These are phyloP conservation scores for Calephelis virginiensis DNA, from an alignment of 1,140 invertebrate genomes.

Conservation along the genomic window DNA sequence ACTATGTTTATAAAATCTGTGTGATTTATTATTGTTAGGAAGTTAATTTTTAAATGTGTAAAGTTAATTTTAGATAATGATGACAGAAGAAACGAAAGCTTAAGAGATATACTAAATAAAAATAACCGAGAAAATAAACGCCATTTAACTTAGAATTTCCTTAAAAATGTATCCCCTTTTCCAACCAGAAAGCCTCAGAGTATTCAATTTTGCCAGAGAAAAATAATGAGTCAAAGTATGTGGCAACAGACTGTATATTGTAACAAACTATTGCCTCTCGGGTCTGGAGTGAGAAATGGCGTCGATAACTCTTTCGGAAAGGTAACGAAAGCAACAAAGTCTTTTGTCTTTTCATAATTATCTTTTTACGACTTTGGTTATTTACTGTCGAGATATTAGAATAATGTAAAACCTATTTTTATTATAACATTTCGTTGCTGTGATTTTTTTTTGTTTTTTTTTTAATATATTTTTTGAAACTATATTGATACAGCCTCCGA, in stretches of 20 bases:
- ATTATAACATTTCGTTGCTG: neutral
- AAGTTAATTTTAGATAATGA: no score
- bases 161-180: neutral
- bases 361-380: slow-evolving; percentile 22
- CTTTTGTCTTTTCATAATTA: slow-evolving; percentile 24
- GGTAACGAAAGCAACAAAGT: slow-evolving; percentile 37
- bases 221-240: slow-evolving; percentile 11
- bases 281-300: slow-evolving; percentile 50
- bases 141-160: neutral
- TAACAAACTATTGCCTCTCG: slow-evolving; percentile 42
- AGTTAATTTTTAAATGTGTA: no score
- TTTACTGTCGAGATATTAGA: slow-evolving; percentile 10
- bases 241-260: slow-evolving; percentile 18
- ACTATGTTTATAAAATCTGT: no score
- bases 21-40: no score
- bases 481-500: no score
- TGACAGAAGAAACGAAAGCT: no score
- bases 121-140: no score
- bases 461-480: no score
- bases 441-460: no score
- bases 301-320: slow-evolving; percentile 41
- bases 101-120: no score
- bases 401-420: neutral
- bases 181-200: neutral
- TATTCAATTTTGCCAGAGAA: slow-evolving; percentile 17